These are phyloP conservation scores for Iselma pallidipennis DNA, from an alignment of 2,888 invertebrate species.

Conservation along the genomic window DNA sequence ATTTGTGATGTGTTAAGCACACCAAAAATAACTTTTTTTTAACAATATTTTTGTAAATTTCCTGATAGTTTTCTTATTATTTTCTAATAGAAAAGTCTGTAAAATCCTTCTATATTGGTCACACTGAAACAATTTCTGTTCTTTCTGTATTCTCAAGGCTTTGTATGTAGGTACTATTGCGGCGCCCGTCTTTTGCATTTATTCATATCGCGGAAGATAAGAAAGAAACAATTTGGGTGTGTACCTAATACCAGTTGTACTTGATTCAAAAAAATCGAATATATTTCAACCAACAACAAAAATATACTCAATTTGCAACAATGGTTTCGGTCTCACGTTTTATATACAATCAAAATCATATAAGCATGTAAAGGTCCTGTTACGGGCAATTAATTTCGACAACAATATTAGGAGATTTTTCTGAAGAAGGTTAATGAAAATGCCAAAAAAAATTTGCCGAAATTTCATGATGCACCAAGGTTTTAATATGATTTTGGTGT, in stretches of 20 bases:
- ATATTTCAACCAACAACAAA: background rate
- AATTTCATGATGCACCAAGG: background rate
- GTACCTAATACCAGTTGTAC: background rate
- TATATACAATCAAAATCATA: too few species aligned
- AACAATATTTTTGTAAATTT: constrained; percentile 1
- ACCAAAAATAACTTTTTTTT: background rate
- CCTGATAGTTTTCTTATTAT: too few species aligned
- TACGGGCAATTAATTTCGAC: too few species aligned
- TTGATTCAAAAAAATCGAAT: background rate
- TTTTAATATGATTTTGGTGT: constrained; percentile 2
- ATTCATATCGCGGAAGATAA: background rate
- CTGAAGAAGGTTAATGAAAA: too few species aligned
- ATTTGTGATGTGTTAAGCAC: background rate
- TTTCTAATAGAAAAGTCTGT: too few species aligned
- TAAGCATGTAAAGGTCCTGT: too few species aligned
- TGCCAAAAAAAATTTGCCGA: background rate
- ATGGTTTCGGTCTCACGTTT: too few species aligned
- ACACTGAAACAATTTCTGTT: constrained; percentile 22
- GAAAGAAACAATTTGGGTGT: background rate
- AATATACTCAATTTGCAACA: too few species aligned
- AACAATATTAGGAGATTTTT: too few species aligned
- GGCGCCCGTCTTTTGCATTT: background rate
- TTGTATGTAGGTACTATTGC: too few species aligned
- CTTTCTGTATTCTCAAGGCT: constrained; percentile 2
- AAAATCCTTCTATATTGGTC: too few species aligned